Evolutionary conservation across 2,888 invertebrate species (phyloP).

Genomic region (Phortica okadai): DNA sequence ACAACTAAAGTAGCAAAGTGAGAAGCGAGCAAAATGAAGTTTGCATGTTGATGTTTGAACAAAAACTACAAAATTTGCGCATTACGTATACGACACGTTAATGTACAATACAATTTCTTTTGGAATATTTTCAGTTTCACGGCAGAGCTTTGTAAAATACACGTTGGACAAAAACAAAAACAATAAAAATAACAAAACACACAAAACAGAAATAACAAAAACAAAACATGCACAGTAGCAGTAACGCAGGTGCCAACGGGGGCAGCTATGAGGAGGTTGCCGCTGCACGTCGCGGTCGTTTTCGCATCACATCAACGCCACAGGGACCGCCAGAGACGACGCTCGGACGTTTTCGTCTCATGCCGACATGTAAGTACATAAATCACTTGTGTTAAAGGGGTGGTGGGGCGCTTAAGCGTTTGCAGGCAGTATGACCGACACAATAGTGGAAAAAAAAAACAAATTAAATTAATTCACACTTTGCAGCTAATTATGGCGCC

Average conservation of each 20-base stretch:
- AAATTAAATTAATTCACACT: constrained; percentile 15
- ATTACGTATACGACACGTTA: constrained; percentile 6
- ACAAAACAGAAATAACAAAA: not conserved
- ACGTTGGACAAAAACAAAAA: constrained; percentile 2
- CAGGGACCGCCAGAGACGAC: constrained; percentile 76
- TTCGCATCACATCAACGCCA: constrained; percentile 78
- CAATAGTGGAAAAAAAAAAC: not conserved
- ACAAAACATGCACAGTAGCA: constrained; percentile 56
- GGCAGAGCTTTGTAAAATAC: constrained; percentile 34
- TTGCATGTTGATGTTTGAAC: constrained; percentile 11
- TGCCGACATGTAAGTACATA: constrained; percentile 74
- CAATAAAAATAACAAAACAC: too few relatives aligned
- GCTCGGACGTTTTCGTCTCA: constrained; percentile 76
- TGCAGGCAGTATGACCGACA: not conserved
- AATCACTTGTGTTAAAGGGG: not conserved
- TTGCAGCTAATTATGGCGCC: constrained; percentile 76
- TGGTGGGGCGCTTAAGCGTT: not conserved
- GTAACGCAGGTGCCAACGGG: constrained; percentile 21
- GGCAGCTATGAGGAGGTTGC: constrained; percentile 74
- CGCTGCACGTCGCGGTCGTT: constrained; percentile 77
- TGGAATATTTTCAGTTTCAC: constrained; percentile 28
- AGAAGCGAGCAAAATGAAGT: not conserved
- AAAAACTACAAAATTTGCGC: not conserved
- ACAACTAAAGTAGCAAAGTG: not conserved
- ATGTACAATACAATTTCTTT: not conserved